A percentile compares a stretch with the other conserved stretches of the same genome.
These are phyloP conservation scores for Ibycter americanus DNA, from an alignment of 2,797 vertebrate species.

Conservation along the genomic window DNA sequence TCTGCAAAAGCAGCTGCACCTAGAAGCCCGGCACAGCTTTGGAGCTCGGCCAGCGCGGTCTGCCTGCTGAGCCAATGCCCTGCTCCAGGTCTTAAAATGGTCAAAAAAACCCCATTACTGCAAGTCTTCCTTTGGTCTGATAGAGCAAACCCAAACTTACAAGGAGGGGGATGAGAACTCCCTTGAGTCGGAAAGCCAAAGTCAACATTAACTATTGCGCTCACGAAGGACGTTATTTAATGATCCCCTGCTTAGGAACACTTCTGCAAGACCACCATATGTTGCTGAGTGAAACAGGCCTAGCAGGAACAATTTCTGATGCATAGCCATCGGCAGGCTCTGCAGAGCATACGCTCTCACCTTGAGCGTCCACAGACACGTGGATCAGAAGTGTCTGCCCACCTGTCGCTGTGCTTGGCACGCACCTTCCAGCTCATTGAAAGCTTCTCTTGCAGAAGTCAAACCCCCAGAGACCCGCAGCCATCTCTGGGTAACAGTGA, in stretches of 20 bases:
- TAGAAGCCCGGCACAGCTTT: background rate
- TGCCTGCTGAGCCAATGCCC: fast-evolving
- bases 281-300: background rate
- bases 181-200: background rate
- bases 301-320: background rate
- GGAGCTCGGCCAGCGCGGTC: background rate
- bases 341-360: fast-evolving
- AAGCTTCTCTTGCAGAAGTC: background rate
- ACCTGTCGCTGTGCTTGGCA: background rate
- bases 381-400: fast-evolving
- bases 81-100: fast-evolving
- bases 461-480: fast-evolving
- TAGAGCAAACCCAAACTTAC: background rate
- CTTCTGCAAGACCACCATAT: background rate
- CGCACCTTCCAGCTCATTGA: background rate
- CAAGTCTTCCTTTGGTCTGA: background rate
- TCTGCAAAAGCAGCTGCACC: background rate
- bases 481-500: fast-evolving
- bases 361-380: fast-evolving
- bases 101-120: background rate
- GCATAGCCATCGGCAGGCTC: background rate
- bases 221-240: background rate
- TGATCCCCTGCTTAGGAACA: background rate
- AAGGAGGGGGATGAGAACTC: background rate
- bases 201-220: fast-evolving